Evolutionary conservation across 2,113 vertebrate genomes (phyloP).

Genomic region (Cathartes aura): DNA sequence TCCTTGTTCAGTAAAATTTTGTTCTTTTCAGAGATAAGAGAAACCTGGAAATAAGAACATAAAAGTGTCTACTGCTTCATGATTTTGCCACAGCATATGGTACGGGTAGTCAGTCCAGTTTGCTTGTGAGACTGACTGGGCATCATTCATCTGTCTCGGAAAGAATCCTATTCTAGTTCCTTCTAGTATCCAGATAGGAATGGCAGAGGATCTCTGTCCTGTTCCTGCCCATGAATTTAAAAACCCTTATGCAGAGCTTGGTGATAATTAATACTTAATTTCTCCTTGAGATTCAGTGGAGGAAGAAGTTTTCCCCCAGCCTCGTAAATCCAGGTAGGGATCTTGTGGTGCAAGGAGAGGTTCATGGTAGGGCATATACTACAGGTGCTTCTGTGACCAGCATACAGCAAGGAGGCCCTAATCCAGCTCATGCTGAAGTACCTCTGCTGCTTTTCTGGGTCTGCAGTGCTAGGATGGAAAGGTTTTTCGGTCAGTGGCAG

Average conservation of each 20-base stretch:
- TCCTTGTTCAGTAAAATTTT: background rate
- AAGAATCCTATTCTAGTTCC: background rate
- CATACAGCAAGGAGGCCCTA: background rate
- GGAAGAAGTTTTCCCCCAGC: constrained; percentile 46
- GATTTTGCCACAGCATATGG: background rate
- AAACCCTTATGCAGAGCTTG: constrained; percentile 55
- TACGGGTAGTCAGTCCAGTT: background rate
- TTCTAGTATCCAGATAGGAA: background rate
- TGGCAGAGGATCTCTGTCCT: background rate
- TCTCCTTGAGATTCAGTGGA: constrained; percentile 24
- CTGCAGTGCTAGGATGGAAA: background rate
- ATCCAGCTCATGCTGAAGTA: background rate
- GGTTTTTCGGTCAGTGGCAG: background rate
- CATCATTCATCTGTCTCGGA: background rate
- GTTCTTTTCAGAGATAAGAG: background rate
- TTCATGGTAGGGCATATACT: constrained; percentile 6
- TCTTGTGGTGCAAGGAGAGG: constrained; percentile 29
- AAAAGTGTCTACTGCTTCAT: background rate
- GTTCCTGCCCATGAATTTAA: constrained; percentile 51
- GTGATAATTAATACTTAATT: constrained; percentile 73
- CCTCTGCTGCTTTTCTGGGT: background rate
- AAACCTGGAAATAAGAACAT: background rate
- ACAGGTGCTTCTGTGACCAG: background rate
- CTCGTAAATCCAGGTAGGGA: constrained; percentile 63
- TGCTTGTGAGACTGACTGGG: background rate